Percentiles rank a stretch among this genome's conserved stretches.
Conservation (phyloP, 2,888 invertebrate species). For the Beris morrisii region DNA sequence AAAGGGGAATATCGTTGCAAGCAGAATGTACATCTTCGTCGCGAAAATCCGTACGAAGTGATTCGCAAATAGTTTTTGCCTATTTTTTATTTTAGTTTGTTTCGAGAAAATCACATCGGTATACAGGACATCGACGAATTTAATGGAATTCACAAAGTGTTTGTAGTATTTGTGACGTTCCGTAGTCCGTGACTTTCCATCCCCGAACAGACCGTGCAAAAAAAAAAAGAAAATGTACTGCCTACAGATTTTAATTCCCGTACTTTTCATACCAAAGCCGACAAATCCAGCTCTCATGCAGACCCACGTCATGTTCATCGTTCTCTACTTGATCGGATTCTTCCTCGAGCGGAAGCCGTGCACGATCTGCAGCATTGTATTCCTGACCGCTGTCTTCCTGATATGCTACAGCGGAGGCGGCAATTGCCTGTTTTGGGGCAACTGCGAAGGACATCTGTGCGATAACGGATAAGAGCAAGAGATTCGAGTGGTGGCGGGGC, state of each 20-base stretch:
- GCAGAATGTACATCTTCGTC: too few relatives aligned
- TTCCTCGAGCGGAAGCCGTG: slow-evolving; percentile 97
- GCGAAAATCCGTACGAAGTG: too few relatives aligned
- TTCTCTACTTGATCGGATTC: slow-evolving; percentile 93
- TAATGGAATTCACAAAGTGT: too few relatives aligned
- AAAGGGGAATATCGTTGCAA: too few relatives aligned
- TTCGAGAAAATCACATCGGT: too few relatives aligned
- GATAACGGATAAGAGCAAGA: slow-evolving; percentile 55
- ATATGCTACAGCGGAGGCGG: slow-evolving; percentile 96
- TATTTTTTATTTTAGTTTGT: too few relatives aligned
- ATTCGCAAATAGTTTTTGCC: too few relatives aligned
- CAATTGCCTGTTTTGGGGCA: slow-evolving; percentile 91
- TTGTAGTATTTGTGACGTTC: too few relatives aligned
- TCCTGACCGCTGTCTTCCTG: slow-evolving; percentile 87
- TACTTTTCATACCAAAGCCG: slow-evolving; percentile 95
- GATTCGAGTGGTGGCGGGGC: not conserved
- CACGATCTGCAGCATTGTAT: slow-evolving; percentile 94
- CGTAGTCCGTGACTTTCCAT: too few relatives aligned
- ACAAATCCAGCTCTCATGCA: slow-evolving; percentile 94
- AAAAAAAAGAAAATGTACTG: slow-evolving; percentile 74
- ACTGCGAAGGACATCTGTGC: slow-evolving; percentile 71
- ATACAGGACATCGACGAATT: too few relatives aligned
- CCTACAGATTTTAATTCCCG: slow-evolving; percentile 96
- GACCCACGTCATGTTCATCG: slow-evolving; percentile 97
- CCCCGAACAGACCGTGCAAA: too few relatives aligned